These are phyloP conservation scores for Lichenostomus cassidix DNA, from an alignment of 2,113 vertebrate species.

Conservation along the genomic window DNA sequence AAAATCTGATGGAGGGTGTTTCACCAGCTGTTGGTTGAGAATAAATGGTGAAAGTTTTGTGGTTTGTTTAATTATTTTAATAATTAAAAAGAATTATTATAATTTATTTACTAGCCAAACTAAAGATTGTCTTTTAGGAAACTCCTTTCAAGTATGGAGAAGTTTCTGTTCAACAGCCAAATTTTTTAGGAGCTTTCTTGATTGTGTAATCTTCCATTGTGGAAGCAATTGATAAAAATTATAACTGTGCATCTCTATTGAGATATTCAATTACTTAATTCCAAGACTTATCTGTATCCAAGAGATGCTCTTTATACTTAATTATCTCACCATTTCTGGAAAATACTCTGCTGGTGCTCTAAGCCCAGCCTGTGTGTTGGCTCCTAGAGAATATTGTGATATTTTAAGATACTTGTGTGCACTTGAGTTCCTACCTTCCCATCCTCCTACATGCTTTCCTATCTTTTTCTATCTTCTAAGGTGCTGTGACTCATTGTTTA, in stretches of 20 bases:
- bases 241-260: background rate
- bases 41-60: background rate
- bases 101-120: background rate
- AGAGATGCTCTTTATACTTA: background rate
- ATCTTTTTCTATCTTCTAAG: background rate
- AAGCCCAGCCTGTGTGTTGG: background rate
- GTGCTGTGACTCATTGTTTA: background rate
- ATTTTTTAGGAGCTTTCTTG: background rate
- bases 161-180: background rate
- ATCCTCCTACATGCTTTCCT: background rate
- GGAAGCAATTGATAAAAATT: conserved; percentile 9
- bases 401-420: background rate
- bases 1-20: background rate
- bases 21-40: background rate
- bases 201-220: background rate
- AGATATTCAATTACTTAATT: background rate
- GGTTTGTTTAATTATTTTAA: background rate
- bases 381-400: background rate
- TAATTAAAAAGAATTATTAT: background rate
- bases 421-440: background rate
- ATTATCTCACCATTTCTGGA: background rate
- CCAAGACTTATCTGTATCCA: background rate
- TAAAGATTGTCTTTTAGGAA: background rate
- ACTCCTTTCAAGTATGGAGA: background rate
- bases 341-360: background rate